Percentiles rank a stretch among this genome's conserved stretches.
phyloP scores from a whole-genome alignment of 2,888 invertebrate genomes.

The Stenurella melanura region DNA sequence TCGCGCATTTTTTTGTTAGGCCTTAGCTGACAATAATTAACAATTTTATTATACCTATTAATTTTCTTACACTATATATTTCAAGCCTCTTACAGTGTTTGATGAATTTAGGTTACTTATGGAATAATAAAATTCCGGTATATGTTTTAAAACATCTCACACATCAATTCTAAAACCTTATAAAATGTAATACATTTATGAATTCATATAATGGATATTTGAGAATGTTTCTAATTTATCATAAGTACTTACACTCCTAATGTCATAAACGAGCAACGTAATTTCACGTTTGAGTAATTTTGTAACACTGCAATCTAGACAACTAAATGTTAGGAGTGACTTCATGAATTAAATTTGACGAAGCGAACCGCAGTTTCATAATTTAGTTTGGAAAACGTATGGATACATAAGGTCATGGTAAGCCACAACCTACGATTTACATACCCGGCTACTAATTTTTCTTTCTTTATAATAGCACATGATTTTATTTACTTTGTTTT shows the following conservation, averaged over 20 bases:
- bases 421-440: constrained; percentile 6
- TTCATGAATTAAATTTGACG: not conserved
- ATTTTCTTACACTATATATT: too few species aligned
- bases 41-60: too few species aligned
- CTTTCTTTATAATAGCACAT: too few species aligned
- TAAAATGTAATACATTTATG: not conserved
- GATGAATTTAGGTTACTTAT: too few species aligned
- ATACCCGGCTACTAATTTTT: not conserved
- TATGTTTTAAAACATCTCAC: too few species aligned
- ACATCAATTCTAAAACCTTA: not conserved
- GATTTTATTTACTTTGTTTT: not conserved
- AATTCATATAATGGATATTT: not conserved
- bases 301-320: not conserved
- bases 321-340: not conserved
- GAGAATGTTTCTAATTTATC: not conserved
- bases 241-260: not conserved
- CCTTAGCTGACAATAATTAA: too few species aligned
- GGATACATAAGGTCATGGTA: constrained; percentile 3
- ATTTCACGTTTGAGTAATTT: constrained; percentile 7
- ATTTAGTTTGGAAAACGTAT: not conserved
- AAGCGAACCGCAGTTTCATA: not conserved
- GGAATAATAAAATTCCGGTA: not conserved
- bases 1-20: too few species aligned
- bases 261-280: not conserved
- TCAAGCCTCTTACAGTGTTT: too few species aligned